Evolutionary conservation across 2,888 invertebrate genomes (phyloP).

Genomic region (Tribolium freemani): DNA sequence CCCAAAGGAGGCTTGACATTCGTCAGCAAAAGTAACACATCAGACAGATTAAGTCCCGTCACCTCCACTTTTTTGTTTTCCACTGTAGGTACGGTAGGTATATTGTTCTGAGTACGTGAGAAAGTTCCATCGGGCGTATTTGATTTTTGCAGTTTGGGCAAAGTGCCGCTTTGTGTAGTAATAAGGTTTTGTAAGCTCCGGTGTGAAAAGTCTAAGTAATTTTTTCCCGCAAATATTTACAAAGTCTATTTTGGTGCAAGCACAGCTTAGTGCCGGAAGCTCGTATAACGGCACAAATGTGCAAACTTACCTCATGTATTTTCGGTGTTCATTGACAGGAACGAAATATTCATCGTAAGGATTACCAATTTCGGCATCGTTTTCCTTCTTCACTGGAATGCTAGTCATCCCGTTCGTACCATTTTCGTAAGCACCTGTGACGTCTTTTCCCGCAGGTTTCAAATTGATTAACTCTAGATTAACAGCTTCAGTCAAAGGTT

Average conservation of each 20-base stretch:
- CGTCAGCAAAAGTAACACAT: too few relatives aligned
- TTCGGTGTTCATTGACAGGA: conserved; percentile 87
- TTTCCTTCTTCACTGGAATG: conserved; percentile 76
- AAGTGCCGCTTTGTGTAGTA: too few relatives aligned
- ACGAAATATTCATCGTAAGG: conserved; percentile 89
- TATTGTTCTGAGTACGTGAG: too few relatives aligned
- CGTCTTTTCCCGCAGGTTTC: conserved; percentile 74
- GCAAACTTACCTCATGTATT: conserved; percentile 81
- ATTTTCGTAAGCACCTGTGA: conserved; percentile 68
- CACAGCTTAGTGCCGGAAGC: neutral
- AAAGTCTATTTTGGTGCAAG: neutral
- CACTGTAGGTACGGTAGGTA: too few relatives aligned
- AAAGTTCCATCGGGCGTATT: too few relatives aligned
- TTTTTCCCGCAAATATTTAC: neutral
- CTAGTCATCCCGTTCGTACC: conserved; percentile 65
- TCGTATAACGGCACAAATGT: neutral
- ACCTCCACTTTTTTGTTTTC: too few relatives aligned
- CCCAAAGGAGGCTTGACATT: too few relatives aligned
- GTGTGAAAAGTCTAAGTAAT: neutral
- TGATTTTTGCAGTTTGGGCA: too few relatives aligned
- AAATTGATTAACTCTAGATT: conserved; percentile 85
- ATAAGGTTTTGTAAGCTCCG: too few relatives aligned
- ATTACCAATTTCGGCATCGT: conserved; percentile 76
- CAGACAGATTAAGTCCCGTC: too few relatives aligned
- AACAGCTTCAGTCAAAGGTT: conserved; percentile 76